Evolutionary conservation across 2,888 invertebrate species (phyloP).

Genomic region (Cryptocephalus primarius): DNA sequence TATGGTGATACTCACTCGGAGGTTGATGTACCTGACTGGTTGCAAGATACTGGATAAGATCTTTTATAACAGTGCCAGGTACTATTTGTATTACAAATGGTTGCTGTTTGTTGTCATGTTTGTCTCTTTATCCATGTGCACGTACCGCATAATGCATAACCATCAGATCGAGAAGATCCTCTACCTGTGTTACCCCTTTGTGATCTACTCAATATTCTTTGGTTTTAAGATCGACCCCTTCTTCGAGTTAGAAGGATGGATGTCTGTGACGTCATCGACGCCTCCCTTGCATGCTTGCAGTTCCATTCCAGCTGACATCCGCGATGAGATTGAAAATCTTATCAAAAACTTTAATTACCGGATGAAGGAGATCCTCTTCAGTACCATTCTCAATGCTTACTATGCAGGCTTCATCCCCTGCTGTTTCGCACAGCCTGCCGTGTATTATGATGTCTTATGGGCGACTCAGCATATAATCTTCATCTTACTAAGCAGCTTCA

Average conservation of each 20-base stretch:
- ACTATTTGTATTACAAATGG: conserved; percentile 42
- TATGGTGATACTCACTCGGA: conserved; percentile 64
- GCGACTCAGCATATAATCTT: conserved; percentile 75
- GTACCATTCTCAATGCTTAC: conserved; percentile 75
- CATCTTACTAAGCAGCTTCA: conserved; percentile 76
- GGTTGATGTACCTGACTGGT: conserved; percentile 53
- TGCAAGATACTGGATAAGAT: conserved; percentile 25
- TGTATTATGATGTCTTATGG: conserved; percentile 71
- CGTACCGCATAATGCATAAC: conserved; percentile 61
- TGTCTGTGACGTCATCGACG: conserved; percentile 41
- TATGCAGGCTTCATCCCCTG: conserved; percentile 84
- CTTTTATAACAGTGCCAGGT: not conserved
- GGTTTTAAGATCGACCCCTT: conserved; percentile 69
- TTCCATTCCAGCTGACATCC: conserved; percentile 55
- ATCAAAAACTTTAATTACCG: conserved; percentile 81
- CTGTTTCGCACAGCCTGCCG: conserved; percentile 67
- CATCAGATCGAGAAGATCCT: conserved; percentile 71
- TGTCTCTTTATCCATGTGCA: conserved; percentile 53
- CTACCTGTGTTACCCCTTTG: conserved; percentile 86
- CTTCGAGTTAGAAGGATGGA: conserved; percentile 48
- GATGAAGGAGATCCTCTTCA: conserved; percentile 72
- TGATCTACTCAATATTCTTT: conserved; percentile 72
- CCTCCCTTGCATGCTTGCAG: conserved; percentile 59
- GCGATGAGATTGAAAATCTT: conserved; percentile 77
- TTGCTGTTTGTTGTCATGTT: conserved; percentile 51